Conservation (phyloP, 2,113 vertebrate genomes). For the Lepisosteus osseus region DNA sequence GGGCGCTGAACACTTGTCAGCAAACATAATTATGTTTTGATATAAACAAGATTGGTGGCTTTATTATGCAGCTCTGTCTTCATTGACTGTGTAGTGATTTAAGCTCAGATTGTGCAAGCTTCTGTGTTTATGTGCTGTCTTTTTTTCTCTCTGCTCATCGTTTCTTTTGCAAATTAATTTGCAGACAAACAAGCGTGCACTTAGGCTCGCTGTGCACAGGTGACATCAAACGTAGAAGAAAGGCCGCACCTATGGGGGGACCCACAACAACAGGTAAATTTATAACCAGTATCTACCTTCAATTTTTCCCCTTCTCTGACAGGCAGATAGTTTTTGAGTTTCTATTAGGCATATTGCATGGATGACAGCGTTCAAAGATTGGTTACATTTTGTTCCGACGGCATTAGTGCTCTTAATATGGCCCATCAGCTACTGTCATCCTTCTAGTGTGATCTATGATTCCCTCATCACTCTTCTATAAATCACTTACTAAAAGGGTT, state of each 20-base stretch:
- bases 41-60: slow-evolving; percentile 92
- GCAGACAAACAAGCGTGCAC: slow-evolving; percentile 74
- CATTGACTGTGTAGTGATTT: slow-evolving; percentile 64
- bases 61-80: slow-evolving; percentile 63
- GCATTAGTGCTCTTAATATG: slow-evolving; percentile 70
- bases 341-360: slow-evolving; percentile 78
- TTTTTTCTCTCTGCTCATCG: slow-evolving; percentile 60
- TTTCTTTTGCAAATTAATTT: slow-evolving; percentile 69
- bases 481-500: slow-evolving; percentile 80
- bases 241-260: slow-evolving; percentile 73
- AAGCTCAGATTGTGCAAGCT: slow-evolving; percentile 59
- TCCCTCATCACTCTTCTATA: slow-evolving; percentile 72
- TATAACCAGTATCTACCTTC: slow-evolving; percentile 35
- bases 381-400: slow-evolving; percentile 78
- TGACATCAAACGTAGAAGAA: slow-evolving; percentile 76
- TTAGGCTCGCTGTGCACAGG: slow-evolving; percentile 75
- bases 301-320: slow-evolving; percentile 42
- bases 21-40: slow-evolving; percentile 88
- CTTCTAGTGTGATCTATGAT: slow-evolving; percentile 72
- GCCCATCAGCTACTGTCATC: slow-evolving; percentile 73
- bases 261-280: slow-evolving; percentile 69
- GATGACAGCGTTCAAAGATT: slow-evolving; percentile 76
- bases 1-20: slow-evolving; percentile 83
- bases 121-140: slow-evolving; percentile 48
- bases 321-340: slow-evolving; percentile 72